Base-by-base conservation (phyloP, 2,113 vertebrate species). In the Onychostoma macrolepis region DNA sequence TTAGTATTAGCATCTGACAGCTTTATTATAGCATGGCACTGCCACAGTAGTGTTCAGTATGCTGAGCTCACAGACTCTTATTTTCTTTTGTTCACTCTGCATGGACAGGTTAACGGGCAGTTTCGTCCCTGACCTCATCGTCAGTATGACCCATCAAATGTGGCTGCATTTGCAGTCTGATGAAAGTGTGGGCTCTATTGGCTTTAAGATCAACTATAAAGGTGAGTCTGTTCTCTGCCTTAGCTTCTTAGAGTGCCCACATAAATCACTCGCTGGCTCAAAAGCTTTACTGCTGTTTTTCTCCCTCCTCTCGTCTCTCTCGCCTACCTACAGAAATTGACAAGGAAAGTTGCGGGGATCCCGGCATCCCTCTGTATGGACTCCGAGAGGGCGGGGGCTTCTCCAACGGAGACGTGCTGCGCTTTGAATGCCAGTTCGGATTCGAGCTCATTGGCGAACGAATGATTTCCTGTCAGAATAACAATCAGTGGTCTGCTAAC, bases 401-500 rank as follows among this genome's bases (percentile, higher is more conserved):
- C 95, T 97, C 98, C 90, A 99, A 99, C 86, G 96, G 97, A 87
- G 95, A 98, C 90, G 94, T 98, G 89, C 94, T 99, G 92, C 97
- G 96, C 83, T 99, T 99, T 89, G 97, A 99, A 91, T 99, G 98
- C 93, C 98, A 99, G 90, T 98, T 98, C 95, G 98, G 97, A 89
- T 99, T 99, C 93, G 98, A 99, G 95, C 96, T 99, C 91, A 99
- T 99, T 82, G 98, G 98, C 92, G 97, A 99, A 92, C 96, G 96
- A 95, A 97, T 96, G 90, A 99, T 99, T 94, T 95, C 96, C 92
- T 99, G 98, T 94, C 97, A 99, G 95, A 97, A 98, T 92, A 99
- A 99, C 95, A 99, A 99, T 93, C 98, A 99, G 92, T 99, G 98
- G 98, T 99, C 98, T 87, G 98, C 98, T 94, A 99, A 99, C 94